Percentiles rank a stretch among this genome's conserved stretches.
Evolutionary conservation across 1,140 invertebrate genomes (phyloP).

Genomic region (Dendrolimus kikuchii): DNA sequence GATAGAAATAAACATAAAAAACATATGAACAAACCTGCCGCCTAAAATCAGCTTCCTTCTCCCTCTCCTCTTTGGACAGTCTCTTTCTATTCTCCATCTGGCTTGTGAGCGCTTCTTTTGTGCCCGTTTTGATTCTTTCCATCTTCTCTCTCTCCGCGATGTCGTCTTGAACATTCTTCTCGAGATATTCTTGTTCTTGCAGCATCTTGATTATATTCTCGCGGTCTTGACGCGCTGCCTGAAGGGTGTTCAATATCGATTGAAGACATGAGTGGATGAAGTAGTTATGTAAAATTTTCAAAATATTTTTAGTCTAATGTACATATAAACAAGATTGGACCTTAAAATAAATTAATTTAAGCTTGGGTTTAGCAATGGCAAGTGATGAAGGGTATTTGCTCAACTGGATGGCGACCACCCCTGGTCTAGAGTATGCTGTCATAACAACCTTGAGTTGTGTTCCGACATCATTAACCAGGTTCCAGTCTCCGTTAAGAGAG

Average conservation of each 20-base stretch:
- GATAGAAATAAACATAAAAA: no score
- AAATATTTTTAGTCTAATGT: background rate
- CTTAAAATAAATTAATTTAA: no score
- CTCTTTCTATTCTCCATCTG: slow-evolving; percentile 28
- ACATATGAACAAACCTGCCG: slow-evolving; percentile 18
- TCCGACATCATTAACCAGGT: no score
- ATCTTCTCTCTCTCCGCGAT: slow-evolving; percentile 19
- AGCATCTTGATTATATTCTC: slow-evolving; percentile 37
- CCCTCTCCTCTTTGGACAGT: slow-evolving; percentile 9
- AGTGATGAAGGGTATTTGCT: no score
- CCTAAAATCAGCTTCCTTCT: slow-evolving; percentile 23
- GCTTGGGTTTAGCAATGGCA: no score
- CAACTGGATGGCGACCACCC: no score
- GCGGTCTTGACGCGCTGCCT: slow-evolving; percentile 37
- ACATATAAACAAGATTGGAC: background rate
- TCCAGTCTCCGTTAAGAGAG: no score
- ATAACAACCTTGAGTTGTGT: no score
- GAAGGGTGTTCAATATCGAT: no score
- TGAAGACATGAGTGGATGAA: background rate
- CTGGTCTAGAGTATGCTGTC: no score
- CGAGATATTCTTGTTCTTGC: slow-evolving; percentile 46
- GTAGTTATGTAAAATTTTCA: background rate
- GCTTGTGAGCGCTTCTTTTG: slow-evolving; percentile 24
- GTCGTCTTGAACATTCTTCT: slow-evolving; percentile 40
- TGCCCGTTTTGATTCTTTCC: slow-evolving; percentile 19